Evolutionary conservation across 2,888 invertebrate species (phyloP).

Genomic region (Spialia ferax): DNA sequence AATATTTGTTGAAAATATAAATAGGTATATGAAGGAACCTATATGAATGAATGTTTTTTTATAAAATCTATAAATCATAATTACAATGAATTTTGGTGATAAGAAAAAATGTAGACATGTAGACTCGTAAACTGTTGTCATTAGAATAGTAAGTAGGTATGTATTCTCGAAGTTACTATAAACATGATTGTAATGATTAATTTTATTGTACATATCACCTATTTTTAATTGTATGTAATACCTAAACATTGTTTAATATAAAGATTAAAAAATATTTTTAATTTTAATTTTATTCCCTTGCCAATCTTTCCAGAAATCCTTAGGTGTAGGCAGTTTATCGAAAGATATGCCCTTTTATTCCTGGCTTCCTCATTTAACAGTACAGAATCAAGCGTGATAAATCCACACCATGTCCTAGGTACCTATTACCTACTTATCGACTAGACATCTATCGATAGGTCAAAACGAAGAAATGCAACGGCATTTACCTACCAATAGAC

Average conservation of each 20-base stretch:
- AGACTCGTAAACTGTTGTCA: slow-evolving; percentile 33
- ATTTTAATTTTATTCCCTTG: slow-evolving; percentile 1
- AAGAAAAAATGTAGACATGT: slow-evolving; percentile 5
- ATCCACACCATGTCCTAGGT: too few species aligned
- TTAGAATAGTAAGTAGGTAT: slow-evolving; percentile 27
- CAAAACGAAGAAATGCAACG: too few species aligned
- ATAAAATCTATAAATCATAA: slow-evolving; percentile 4
- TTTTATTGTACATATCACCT: slow-evolving; percentile 48
- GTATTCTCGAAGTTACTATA: slow-evolving; percentile 28
- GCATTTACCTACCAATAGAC: too few species aligned
- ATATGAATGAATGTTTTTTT: slow-evolving; percentile 2
- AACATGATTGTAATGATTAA: slow-evolving; percentile 34
- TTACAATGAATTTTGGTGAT: background rate
- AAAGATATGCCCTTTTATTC: background rate
- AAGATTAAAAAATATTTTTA: slow-evolving; percentile 34
- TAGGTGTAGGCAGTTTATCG: background rate
- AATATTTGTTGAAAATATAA: background rate
- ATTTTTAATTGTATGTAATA: slow-evolving; percentile 40
- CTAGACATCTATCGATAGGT: too few species aligned
- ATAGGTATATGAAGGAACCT: background rate
- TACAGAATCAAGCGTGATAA: too few species aligned
- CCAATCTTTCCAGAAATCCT: too few species aligned
- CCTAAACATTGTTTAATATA: slow-evolving; percentile 44
- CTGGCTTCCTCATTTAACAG: too few species aligned
- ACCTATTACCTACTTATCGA: too few species aligned